These are phyloP conservation scores for Martes martes DNA, from an alignment of 2,113 vertebrate species.

Conservation along the genomic window DNA sequence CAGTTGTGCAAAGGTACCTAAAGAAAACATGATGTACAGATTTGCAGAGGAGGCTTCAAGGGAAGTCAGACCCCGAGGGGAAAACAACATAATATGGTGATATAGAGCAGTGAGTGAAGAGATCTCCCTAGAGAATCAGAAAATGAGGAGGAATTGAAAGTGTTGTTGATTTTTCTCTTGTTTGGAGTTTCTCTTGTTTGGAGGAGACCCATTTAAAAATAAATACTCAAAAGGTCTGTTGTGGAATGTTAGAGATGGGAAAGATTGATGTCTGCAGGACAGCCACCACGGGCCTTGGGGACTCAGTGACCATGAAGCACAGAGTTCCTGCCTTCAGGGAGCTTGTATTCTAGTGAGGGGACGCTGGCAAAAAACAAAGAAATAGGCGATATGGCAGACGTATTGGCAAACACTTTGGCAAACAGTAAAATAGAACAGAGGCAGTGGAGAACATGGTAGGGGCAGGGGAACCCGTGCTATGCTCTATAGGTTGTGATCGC, in stretches of 20 bases:
- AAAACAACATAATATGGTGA: not conserved
- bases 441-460: not conserved
- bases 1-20: not conserved
- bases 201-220: not conserved
- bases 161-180: not conserved
- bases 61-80: not conserved
- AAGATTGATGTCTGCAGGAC: rapidly evolving
- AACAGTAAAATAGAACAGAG: not conserved
- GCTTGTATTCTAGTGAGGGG: not conserved
- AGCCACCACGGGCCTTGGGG: not conserved
- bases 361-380: not conserved
- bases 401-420: not conserved
- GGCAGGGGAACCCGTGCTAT: not conserved
- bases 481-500: not conserved
- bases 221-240: not conserved
- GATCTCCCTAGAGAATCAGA: not conserved
- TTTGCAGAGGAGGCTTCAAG: not conserved
- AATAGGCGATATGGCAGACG: not conserved
- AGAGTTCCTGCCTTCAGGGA: not conserved
- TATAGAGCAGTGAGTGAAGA: not conserved
- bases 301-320: not conserved
- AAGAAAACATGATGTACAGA: not conserved
- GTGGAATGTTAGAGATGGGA: not conserved
- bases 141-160: not conserved
- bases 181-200: not conserved